phyloP scores from a whole-genome alignment of 2,113 vertebrate species.

The Morone chrysops region DNA sequence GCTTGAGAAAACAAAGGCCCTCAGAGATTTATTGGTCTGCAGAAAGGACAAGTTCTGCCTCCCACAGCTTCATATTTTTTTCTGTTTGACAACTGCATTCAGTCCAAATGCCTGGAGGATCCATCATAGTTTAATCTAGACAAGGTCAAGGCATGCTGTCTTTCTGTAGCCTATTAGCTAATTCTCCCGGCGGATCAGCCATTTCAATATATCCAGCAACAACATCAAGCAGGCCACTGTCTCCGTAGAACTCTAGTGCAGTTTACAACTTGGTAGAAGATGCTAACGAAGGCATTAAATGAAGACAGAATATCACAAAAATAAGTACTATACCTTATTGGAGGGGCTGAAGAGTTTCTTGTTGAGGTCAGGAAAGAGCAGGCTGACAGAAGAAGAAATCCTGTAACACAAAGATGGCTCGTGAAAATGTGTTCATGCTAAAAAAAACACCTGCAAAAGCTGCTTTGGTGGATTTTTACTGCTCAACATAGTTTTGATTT shows the following conservation, averaged over 20 bases:
- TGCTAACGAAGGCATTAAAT: not conserved
- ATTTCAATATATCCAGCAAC: conserved; percentile 55
- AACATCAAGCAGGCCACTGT: conserved; percentile 38
- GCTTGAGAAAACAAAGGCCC: conserved; percentile 52
- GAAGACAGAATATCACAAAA: conserved; percentile 21
- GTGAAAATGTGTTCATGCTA: conserved; percentile 8
- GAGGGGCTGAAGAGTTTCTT: conserved; percentile 18
- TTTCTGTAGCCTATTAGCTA: conserved; percentile 54
- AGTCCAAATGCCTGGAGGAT: conserved; percentile 50
- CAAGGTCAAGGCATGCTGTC: conserved; percentile 72
- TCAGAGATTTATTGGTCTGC: conserved; percentile 53
- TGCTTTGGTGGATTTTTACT: not conserved
- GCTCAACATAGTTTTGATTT: not conserved
- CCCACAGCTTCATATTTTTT: conserved; percentile 24
- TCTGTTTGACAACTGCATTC: conserved; percentile 43
- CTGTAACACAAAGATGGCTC: conserved; percentile 62
- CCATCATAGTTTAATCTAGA: conserved; percentile 48
- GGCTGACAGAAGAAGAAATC: conserved; percentile 46
- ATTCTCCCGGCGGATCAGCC: conserved; percentile 38
- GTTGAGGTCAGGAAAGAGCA: conserved; percentile 37
- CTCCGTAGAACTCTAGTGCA: conserved; percentile 53
- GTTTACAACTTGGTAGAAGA: conserved; percentile 35
- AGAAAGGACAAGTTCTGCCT: conserved; percentile 52
- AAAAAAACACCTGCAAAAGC: not conserved
- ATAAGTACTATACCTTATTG: conserved; percentile 57